phyloP scores from a whole-genome alignment of 2,888 invertebrate genomes.

The Diachrysia chrysitis region DNA sequence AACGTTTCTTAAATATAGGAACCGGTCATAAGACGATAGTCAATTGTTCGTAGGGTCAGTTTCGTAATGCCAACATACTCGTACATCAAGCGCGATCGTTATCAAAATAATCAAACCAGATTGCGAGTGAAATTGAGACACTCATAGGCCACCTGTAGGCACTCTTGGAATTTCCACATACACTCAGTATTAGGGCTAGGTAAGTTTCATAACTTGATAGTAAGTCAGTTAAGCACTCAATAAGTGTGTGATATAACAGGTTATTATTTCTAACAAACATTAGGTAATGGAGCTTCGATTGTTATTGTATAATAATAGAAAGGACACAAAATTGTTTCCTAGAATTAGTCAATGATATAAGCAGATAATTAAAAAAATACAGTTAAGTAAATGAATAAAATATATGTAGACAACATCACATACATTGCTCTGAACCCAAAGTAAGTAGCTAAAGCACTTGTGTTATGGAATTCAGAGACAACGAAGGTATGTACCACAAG shows the following conservation, averaged over 20 bases:
- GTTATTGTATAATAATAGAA: slow-evolving; percentile 59
- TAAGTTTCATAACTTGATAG: slow-evolving; percentile 21
- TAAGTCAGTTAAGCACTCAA: slow-evolving; percentile 28
- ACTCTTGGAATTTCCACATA: slow-evolving; percentile 6
- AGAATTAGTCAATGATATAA: neutral
- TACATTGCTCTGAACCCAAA: no score
- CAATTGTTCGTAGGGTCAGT: neutral
- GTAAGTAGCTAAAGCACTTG: no score
- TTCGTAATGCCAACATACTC: neutral
- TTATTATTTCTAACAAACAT: slow-evolving; percentile 48
- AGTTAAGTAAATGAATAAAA: no score
- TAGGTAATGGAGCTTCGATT: slow-evolving; percentile 45
- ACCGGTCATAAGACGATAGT: neutral
- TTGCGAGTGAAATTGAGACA: slow-evolving; percentile 5
- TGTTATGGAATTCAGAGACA: no score
- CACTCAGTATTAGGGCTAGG: slow-evolving; percentile 19
- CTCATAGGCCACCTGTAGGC: neutral
- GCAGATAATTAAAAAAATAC: no score
- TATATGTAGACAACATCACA: no score
- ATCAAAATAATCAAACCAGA: neutral
- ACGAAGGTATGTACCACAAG: no score
- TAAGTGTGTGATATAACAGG: slow-evolving; percentile 43
- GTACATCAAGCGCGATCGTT: slow-evolving; percentile 5
- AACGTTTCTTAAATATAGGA: no score
- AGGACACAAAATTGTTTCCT: slow-evolving; percentile 31